phyloP scores from a whole-genome alignment of 53 echinoderm and acorn worm genomes.

The Zoroaster sp. region DNA sequence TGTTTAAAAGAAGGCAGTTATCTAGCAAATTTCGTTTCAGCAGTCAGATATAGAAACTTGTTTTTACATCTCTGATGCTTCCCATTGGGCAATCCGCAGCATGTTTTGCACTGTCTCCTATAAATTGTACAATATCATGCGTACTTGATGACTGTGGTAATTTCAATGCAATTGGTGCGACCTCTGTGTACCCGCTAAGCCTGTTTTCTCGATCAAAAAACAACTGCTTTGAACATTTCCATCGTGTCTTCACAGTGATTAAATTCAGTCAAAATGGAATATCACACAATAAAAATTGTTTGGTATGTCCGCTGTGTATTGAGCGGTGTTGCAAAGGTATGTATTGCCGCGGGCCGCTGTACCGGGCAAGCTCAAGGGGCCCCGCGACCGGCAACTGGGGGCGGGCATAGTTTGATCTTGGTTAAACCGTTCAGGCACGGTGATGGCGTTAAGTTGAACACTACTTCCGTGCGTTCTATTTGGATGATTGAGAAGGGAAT shows the following conservation, averaged over 20 bases:
- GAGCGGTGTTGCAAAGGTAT: neutral
- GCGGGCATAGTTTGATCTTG: neutral
- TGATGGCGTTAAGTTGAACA: neutral
- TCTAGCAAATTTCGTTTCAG: too few species aligned
- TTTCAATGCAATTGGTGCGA: too few species aligned
- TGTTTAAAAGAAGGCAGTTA: neutral
- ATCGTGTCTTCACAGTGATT: too few species aligned
- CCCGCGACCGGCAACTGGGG: neutral
- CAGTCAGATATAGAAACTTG: too few species aligned
- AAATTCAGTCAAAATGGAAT: neutral
- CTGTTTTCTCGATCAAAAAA: too few species aligned
- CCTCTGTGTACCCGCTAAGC: too few species aligned
- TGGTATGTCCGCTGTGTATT: neutral
- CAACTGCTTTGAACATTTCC: too few species aligned
- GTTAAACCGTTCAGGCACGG: neutral
- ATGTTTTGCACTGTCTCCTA: too few species aligned
- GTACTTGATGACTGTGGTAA: too few species aligned
- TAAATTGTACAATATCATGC: too few species aligned
- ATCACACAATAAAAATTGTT: neutral
- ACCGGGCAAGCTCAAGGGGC: neutral
- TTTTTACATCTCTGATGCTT: too few species aligned
- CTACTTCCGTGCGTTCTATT: neutral
- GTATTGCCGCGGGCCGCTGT: neutral
- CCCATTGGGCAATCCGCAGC: too few species aligned
- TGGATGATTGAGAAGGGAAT: neutral